Percentiles rank a stretch among this genome's conserved stretches.
phyloP scores from a whole-genome alignment of 2,797 vertebrate species.

The Eospalax fontanierii region DNA sequence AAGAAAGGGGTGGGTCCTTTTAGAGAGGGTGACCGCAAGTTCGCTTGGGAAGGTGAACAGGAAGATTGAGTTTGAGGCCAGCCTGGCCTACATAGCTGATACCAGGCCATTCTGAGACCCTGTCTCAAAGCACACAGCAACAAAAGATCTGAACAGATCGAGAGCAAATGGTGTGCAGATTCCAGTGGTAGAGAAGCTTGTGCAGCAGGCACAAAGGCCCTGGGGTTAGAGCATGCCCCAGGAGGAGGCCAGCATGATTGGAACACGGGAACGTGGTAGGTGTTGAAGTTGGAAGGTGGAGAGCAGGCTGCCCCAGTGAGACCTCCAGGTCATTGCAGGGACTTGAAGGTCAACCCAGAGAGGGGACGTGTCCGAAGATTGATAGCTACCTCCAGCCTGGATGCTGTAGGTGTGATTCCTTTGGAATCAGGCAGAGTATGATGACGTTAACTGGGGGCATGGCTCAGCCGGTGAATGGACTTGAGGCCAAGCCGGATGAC shows the following conservation, averaged over 20 bases:
- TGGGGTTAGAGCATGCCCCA: neutral
- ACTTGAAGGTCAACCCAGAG: neutral
- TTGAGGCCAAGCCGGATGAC: neutral
- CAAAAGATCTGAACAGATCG: neutral
- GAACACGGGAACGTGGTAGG: neutral
- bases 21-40: neutral
- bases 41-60: neutral
- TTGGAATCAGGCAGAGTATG: neutral
- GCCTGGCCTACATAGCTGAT: neutral
- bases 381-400: neutral
- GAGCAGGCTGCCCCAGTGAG: neutral
- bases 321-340: neutral
- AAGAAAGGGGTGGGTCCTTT: neutral
- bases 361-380: neutral
- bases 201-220: constrained; percentile 17
- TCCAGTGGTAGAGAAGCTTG: neutral
- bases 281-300: neutral
- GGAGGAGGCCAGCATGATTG: neutral
- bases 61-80: neutral
- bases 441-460: neutral
- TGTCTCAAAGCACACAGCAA: neutral
- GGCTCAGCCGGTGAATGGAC: neutral
- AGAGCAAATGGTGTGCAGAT: neutral
- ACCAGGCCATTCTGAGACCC: neutral
- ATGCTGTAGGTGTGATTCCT: neutral